Base-by-base conservation (phyloP, 2,113 vertebrate species). In the Pseudorhombus dupliciocellatus region DNA sequence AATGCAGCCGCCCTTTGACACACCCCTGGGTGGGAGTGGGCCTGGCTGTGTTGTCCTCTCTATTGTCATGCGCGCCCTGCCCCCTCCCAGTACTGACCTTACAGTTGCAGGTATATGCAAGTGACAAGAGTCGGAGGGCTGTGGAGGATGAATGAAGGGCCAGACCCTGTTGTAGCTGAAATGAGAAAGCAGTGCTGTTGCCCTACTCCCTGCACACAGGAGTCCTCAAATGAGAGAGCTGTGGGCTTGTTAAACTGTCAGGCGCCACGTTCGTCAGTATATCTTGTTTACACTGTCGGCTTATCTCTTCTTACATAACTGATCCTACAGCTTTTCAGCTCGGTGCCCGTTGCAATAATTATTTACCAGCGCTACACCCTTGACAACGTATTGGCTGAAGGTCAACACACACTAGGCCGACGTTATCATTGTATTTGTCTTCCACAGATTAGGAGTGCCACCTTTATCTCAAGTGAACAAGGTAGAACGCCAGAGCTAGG, bases 41-140 rank as follows among this genome's bases (percentile, higher is more conserved):
- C 37, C 34, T 34, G 5, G 5, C 1, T 30, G 48, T 0, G 8
- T 75, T 58, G 58, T 73, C 15, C 30, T 72, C 74, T 61, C 57
- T 65, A 56, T 77, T 84, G 75, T 88, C 48, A 75, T 73, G 59
- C 64, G 8, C 64, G 66, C 70, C 54, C 69, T 66, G 42, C 71
- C 72, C 52, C 72, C 52, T 59, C 52, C 44, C 10, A 0, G 22
- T 54, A 57, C 20, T 44, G 22, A 69, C 48, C 21, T 69, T 64
- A 70, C 34, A 69, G 72, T 55, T 66, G 64, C 73, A 88, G 84
- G 81, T 88, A 70, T 70, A 80, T 64, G 57, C 69, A 77, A 77
- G 56, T 74, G 25, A 10, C 14, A 62, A 74, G 53, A 73, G 66
- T 65, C 68, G 83, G 46, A 51, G 55, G 30, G 58, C 56, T 30